Percentiles rank a stretch among this genome's conserved stretches.
Conservation (phyloP, 2,888 invertebrate species). For the Mimachlamys varia region DNA sequence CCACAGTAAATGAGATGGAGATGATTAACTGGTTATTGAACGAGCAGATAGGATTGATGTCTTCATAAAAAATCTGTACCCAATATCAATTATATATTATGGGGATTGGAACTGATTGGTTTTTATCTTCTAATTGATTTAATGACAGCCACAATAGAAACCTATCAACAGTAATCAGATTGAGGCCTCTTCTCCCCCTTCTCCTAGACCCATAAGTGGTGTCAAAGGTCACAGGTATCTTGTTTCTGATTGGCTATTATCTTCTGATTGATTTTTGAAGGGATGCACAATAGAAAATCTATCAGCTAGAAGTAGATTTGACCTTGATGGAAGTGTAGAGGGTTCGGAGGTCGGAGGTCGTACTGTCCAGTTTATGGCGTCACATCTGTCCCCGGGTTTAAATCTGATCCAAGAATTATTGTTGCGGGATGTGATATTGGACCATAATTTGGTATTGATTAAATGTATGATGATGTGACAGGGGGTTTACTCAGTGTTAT, state of each 20-base stretch:
- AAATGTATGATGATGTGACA: constrained; percentile 18
- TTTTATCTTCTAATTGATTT: constrained; percentile 23
- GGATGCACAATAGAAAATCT: not conserved
- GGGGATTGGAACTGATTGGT: not conserved
- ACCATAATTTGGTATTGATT: constrained; percentile 22
- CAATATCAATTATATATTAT: constrained; percentile 29
- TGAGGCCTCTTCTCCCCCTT: not conserved
- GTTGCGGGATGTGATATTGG: not conserved
- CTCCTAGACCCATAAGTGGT: not conserved
- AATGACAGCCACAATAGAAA: constrained; percentile 6
- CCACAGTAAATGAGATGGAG: not conserved
- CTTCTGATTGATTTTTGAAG: not conserved
- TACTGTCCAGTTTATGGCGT: not conserved
- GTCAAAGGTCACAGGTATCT: constrained; percentile 20
- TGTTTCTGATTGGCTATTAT: not conserved
- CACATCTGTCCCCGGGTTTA: not conserved
- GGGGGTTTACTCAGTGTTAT: constrained; percentile 14
- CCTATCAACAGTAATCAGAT: constrained; percentile 24
- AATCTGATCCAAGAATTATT: constrained; percentile 17
- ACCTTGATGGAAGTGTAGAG: not conserved
- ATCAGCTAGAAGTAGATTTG: not conserved
- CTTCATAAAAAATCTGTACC: not conserved
- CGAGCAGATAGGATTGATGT: not conserved
- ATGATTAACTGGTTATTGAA: not conserved
- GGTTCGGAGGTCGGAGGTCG: not conserved